A percentile compares a stretch with the other conserved stretches of the same genome.
Conservation (phyloP, 1,140 invertebrate genomes). For the Trichomalopsis sarcophagae region DNA sequence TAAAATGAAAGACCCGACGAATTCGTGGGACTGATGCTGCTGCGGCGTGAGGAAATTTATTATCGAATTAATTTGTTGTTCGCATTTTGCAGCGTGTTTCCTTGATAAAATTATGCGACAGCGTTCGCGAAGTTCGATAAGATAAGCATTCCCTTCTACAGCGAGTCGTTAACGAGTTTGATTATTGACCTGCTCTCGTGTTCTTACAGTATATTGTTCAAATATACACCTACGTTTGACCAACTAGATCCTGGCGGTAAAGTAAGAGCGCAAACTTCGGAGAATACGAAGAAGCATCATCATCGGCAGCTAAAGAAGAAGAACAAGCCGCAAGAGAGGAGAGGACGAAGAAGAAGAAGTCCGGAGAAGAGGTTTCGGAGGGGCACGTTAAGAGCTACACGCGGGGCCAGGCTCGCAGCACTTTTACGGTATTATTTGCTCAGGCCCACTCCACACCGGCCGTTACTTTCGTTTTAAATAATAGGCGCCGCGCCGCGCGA, state of each 20-base stretch:
- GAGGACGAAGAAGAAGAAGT: conserved; percentile 18
- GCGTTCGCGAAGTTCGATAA: too few relatives aligned
- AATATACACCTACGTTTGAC: too few relatives aligned
- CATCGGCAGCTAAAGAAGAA: background rate
- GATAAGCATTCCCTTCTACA: too few relatives aligned
- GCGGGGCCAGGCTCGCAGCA: background rate
- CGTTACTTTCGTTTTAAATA: conserved; percentile 47
- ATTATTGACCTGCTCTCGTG: too few relatives aligned
- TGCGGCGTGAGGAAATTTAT: background rate
- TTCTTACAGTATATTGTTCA: too few relatives aligned
- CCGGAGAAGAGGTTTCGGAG: background rate
- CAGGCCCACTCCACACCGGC: conserved; percentile 13
- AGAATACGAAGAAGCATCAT: background rate
- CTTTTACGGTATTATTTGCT: conserved; percentile 48
- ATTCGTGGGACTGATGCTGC: background rate
- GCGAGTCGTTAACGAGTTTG: too few relatives aligned
- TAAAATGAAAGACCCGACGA: background rate
- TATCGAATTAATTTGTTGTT: background rate
- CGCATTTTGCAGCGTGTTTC: too few relatives aligned
- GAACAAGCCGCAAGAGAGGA: background rate
- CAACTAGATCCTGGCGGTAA: too few relatives aligned
- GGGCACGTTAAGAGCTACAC: background rate
- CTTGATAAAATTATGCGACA: too few relatives aligned
- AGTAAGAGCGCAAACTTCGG: too few relatives aligned
- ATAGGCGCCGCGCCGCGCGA: conserved; percentile 36